Percentiles rank a stretch among this genome's conserved stretches.
Evolutionary conservation across 2,888 invertebrate species (phyloP).

Genomic region (Choristoneura rosaceana): DNA sequence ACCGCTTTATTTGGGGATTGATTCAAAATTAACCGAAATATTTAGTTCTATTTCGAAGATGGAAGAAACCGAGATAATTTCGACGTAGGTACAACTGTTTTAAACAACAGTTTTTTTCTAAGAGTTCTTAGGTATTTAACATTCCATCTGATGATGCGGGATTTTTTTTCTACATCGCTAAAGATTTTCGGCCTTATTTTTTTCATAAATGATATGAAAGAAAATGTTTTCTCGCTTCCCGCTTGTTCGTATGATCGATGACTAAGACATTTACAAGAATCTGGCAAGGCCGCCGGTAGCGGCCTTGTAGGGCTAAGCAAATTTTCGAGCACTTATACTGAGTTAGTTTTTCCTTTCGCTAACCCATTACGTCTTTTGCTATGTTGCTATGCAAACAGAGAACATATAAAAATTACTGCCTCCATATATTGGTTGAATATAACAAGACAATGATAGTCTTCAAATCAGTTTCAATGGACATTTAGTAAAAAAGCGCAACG

Average conservation of each 20-base stretch:
- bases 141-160: background rate
- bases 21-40: background rate
- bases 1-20: slow-evolving; percentile 9
- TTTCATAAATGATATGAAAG: slow-evolving; percentile 5
- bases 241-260: slow-evolving; percentile 27
- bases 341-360: background rate
- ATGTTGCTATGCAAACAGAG: background rate
- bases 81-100: background rate
- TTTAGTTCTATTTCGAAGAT: background rate
- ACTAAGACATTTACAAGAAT: slow-evolving; percentile 19
- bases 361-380: background rate
- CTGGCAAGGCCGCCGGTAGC: slow-evolving; percentile 3
- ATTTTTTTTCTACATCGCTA: background rate
- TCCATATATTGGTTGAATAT: background rate
- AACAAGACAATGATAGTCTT: background rate
- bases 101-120: background rate
- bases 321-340: background rate
- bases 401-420: background rate
- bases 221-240: slow-evolving; percentile 28
- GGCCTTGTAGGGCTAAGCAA: slow-evolving; percentile 8
- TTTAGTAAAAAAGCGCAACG: too few relatives aligned
- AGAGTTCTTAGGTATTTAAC: background rate
- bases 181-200: background rate
- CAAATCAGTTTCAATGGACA: background rate
- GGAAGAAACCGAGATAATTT: background rate